Evolutionary conservation across 2,888 invertebrate genomes (phyloP).

Genomic region (Dynastes grantii): DNA sequence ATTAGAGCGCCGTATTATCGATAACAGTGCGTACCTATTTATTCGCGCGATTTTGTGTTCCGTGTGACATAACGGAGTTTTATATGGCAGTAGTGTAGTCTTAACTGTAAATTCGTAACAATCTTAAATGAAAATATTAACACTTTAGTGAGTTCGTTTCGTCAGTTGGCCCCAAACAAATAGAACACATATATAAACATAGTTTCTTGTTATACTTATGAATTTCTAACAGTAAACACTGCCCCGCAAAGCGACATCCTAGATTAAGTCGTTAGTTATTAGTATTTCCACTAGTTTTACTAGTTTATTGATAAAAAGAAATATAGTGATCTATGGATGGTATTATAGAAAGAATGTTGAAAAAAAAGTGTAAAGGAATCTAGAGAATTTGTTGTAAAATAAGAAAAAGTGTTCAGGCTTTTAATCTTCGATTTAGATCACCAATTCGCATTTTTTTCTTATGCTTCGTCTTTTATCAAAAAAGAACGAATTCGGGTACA

Average conservation of each 20-base stretch:
- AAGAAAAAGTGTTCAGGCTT: not conserved
- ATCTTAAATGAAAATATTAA: constrained; percentile 63
- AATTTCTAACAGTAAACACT: constrained; percentile 41
- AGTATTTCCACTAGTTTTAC: no score
- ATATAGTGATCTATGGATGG: no score
- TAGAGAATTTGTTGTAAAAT: not conserved
- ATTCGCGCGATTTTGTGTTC: constrained; percentile 51
- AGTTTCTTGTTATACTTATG: constrained; percentile 30
- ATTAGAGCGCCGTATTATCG: not conserved
- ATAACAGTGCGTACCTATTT: constrained; percentile 22
- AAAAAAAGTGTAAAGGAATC: not conserved
- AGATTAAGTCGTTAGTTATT: not conserved
- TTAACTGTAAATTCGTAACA: constrained; percentile 63
- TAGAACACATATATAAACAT: constrained; percentile 46
- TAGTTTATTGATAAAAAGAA: no score
- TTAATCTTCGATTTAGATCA: not conserved
- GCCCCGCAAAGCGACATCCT: not conserved
- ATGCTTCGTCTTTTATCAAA: no score
- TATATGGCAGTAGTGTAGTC: constrained; percentile 51
- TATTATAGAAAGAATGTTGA: no score
- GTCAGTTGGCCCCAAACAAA: constrained; percentile 54
- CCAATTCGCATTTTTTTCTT: not conserved
- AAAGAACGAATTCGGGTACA: no score
- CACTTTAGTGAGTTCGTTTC: constrained; percentile 60
- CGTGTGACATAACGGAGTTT: constrained; percentile 61